Evolutionary conservation across 2,888 invertebrate genomes (phyloP).

Genomic region (Tenthredo distinguenda): DNA sequence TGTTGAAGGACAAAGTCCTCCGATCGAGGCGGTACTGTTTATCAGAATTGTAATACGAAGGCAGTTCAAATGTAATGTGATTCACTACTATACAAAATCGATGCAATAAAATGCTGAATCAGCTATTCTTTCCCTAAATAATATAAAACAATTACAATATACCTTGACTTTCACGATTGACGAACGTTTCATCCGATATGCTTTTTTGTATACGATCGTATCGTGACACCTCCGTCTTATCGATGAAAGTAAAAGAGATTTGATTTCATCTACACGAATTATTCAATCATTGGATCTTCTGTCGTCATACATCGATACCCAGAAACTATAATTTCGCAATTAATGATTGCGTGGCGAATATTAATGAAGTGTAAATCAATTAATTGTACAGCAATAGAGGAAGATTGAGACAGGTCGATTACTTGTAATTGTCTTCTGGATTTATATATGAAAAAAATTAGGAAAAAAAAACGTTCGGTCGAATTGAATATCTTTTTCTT

Average conservation of each 20-base stretch:
- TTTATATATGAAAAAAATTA: neutral
- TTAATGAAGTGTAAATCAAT: neutral
- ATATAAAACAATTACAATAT: neutral
- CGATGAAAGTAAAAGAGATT: neutral
- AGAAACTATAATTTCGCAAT: neutral
- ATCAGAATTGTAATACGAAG: neutral
- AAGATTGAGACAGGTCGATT: neutral
- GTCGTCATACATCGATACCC: neutral
- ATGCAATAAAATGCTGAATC: neutral
- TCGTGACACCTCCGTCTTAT: neutral
- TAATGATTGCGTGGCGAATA: neutral
- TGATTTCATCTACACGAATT: neutral
- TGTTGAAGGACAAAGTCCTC: neutral
- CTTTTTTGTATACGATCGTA: neutral
- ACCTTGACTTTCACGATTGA: neutral
- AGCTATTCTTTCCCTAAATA: neutral
- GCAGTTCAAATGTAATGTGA: neutral
- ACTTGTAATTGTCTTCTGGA: neutral
- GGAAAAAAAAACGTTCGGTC: neutral
- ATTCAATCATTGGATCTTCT: neutral
- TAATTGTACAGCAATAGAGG: neutral
- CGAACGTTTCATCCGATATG: neutral
- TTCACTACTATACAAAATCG: neutral
- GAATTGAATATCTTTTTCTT: constrained; percentile 1
- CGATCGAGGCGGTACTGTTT: neutral